These are phyloP conservation scores for Sarcophaga subvicina DNA, from an alignment of 2,888 invertebrate genomes.

Conservation along the genomic window DNA sequence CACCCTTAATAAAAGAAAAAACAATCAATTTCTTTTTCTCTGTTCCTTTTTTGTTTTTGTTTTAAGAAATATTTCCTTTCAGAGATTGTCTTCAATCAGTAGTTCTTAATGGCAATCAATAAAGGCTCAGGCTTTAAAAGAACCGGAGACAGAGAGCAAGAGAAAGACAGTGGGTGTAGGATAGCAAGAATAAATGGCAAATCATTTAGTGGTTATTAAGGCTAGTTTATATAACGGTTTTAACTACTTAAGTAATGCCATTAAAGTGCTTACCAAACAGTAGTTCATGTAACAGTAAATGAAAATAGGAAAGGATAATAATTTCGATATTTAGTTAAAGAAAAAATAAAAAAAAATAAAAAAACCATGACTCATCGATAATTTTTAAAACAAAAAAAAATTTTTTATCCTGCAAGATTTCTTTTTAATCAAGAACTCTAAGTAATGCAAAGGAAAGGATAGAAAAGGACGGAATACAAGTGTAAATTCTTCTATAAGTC, in stretches of 20 bases:
- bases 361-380: too few species aligned
- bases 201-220: too few species aligned
- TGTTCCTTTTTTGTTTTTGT: not conserved
- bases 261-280: not conserved
- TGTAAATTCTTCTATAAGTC: too few species aligned
- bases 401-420: too few species aligned
- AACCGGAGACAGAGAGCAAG: not conserved
- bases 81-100: constrained; percentile 44
- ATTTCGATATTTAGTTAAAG: too few species aligned
- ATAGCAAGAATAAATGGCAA: not conserved
- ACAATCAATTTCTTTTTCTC: not conserved
- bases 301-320: too few species aligned
- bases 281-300: not conserved
- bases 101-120: constrained; percentile 5
- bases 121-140: not conserved
- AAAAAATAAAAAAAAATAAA: too few species aligned
- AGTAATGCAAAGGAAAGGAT: too few species aligned
- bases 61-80: not conserved
- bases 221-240: not conserved
- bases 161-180: not conserved
- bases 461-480: too few species aligned
- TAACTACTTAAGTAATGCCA: too few species aligned
- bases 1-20: not conserved
- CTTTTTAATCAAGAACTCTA: too few species aligned
- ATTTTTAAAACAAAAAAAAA: too few species aligned